Evolutionary conservation across 2,888 invertebrate species (phyloP).

Genomic region (Crossocerus cetratus): DNA sequence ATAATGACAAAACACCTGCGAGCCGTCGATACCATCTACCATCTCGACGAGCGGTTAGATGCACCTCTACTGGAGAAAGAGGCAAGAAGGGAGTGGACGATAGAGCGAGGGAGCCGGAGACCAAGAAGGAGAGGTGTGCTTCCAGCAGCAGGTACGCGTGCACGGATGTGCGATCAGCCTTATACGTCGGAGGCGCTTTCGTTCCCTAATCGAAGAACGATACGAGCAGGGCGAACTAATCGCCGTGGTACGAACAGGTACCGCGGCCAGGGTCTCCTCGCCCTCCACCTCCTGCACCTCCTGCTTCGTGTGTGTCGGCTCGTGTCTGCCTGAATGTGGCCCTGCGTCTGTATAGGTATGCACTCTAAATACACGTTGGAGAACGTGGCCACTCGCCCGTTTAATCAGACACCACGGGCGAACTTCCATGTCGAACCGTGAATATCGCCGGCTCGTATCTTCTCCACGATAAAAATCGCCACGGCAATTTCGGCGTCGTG

Average conservation of each 20-base stretch:
- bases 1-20: background rate
- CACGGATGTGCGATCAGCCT: slow-evolving; percentile 32
- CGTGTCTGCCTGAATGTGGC: background rate
- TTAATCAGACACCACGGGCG: slow-evolving; percentile 64
- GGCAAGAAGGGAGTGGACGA: no score
- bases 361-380: slow-evolving; percentile 62
- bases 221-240: slow-evolving; percentile 34
- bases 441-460: slow-evolving; percentile 73
- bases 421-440: slow-evolving; percentile 71
- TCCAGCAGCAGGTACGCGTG: slow-evolving; percentile 28
- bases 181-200: slow-evolving; percentile 22
- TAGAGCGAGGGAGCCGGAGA: background rate
- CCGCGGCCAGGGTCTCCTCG: slow-evolving; percentile 26
- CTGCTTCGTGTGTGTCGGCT: no score
- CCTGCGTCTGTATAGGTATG: background rate
- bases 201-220: slow-evolving; percentile 51
- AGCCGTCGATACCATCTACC: background rate
- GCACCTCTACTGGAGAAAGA: background rate
- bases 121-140: no score
- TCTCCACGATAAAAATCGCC: slow-evolving; percentile 71
- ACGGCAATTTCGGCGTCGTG: slow-evolving; percentile 73
- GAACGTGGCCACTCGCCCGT: slow-evolving; percentile 58
- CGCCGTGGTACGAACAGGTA: slow-evolving; percentile 57
- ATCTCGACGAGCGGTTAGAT: background rate
- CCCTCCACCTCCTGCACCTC: background rate